phyloP scores from a whole-genome alignment of 2,113 vertebrate species.

The Amphiprion percula region DNA sequence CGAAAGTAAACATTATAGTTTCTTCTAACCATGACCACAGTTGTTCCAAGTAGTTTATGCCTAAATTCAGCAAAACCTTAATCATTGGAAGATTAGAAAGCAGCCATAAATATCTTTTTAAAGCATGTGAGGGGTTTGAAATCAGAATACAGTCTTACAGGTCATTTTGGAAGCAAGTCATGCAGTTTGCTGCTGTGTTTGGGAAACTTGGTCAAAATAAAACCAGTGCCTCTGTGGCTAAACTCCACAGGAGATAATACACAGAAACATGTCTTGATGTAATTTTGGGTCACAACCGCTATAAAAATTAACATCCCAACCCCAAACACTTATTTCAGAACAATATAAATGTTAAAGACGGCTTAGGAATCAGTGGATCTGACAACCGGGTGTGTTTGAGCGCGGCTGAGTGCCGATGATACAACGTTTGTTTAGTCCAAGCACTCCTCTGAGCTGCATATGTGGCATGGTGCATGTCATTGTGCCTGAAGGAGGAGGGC shows the following conservation, averaged over 20 bases:
- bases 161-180: not conserved
- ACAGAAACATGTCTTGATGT: not conserved
- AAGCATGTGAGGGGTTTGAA: no score
- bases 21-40: not conserved
- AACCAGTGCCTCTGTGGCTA: not conserved
- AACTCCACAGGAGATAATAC: no score
- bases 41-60: no score
- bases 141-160: no score
- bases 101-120: not conserved
- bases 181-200: not conserved
- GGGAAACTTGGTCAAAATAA: not conserved
- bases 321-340: not conserved
- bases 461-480: conserved; percentile 48
- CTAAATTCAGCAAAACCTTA: no score
- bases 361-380: conserved; percentile 3
- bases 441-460: conserved; percentile 36
- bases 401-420: conserved; percentile 23
- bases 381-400: conserved; percentile 19
- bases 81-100: no score
- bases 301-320: not conserved
- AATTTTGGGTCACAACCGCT: not conserved
- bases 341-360: not conserved
- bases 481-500: conserved; percentile 53
- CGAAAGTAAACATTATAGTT: not conserved
- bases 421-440: conserved; percentile 39